Evolutionary conservation across 2,888 invertebrate species (phyloP), one percentile per base, ranked within the genome.

Genomic region (Epinotia ramella): DNA sequence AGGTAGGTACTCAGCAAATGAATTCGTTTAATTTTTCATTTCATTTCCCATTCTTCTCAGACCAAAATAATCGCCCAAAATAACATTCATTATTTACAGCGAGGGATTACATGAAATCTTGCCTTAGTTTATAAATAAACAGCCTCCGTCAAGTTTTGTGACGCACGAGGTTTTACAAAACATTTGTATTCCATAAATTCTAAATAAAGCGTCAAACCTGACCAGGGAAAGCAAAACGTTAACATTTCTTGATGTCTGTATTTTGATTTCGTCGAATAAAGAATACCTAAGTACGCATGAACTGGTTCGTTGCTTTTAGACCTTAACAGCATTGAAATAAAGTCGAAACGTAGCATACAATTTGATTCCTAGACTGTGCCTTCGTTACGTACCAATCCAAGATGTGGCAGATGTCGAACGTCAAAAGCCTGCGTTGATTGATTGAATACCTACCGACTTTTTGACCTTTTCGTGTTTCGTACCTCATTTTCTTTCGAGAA

Each of bases 361-460:
- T 46, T 13, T 13, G 2, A 46, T 46, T 13, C 46, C 12, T 46
- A 12, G 13, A 46, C 13, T 46, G 12, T 13, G 12, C 46, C 46
- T 46, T 13, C 53, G 53, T 53, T 49, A 53, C 7, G n/a, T 62
- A 62, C 44, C 20, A 56, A 24, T 63, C 18, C 40, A n/a, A 40
- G 62, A 68, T 11, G 49, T 33, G 24, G 67, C 24, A 28, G 69
- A 64, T 33, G 73, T 73, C 68, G 56, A 69, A 56, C n/a, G 63
- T 63, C 73, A 63, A 33, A 40, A 59, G 24, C 56, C 40, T 73
- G 44, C 33, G 40, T 62, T 56, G 56, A 73, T 73, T 73, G 49
- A 73, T 68, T 40, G 44, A 62, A 65, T 62, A n/a, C 12, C 56
- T 65, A 44, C 66, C 67, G 67, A 67, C 73, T 73, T 59, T 67